phyloP scores from a whole-genome alignment of 2,888 invertebrate genomes.

The Lasioglossum marginatum region DNA sequence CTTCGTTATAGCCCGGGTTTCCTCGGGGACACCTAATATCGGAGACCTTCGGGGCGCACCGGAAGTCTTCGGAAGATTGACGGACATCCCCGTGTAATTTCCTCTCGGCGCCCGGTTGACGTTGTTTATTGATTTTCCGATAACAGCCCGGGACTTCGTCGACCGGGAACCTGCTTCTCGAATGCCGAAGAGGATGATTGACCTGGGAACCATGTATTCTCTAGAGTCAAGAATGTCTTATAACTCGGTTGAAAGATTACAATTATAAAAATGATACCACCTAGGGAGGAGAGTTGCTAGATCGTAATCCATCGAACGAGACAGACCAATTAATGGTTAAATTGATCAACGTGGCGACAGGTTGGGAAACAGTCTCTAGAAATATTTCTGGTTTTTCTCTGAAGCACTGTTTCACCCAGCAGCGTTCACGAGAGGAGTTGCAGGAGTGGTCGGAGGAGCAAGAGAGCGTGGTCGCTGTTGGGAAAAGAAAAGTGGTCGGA shows the following conservation, averaged over 20 bases:
- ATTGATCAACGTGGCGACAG: background rate
- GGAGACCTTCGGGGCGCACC: background rate
- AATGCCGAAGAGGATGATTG: background rate
- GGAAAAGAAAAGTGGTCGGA: conserved; percentile 36
- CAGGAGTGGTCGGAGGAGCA: background rate
- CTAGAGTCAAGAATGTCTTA: background rate
- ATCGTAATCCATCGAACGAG: background rate
- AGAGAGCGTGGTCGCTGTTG: conserved; percentile 31
- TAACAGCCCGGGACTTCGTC: background rate
- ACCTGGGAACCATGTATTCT: background rate
- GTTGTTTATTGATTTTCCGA: conserved; percentile 22
- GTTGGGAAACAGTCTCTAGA: background rate
- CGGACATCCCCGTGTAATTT: background rate
- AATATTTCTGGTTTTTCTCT: background rate
- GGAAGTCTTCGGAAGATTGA: background rate
- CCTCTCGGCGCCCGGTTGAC: background rate
- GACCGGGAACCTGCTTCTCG: background rate
- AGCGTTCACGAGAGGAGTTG: background rate
- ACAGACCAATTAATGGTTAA: background rate
- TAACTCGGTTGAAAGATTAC: no score
- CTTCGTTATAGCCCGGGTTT: conserved; percentile 11
- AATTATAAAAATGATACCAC: background rate
- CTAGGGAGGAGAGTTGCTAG: background rate
- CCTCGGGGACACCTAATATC: background rate
- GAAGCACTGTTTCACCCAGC: background rate